phyloP scores from a whole-genome alignment of 2,888 invertebrate genomes.

The Chymomyza fuscimana region DNA sequence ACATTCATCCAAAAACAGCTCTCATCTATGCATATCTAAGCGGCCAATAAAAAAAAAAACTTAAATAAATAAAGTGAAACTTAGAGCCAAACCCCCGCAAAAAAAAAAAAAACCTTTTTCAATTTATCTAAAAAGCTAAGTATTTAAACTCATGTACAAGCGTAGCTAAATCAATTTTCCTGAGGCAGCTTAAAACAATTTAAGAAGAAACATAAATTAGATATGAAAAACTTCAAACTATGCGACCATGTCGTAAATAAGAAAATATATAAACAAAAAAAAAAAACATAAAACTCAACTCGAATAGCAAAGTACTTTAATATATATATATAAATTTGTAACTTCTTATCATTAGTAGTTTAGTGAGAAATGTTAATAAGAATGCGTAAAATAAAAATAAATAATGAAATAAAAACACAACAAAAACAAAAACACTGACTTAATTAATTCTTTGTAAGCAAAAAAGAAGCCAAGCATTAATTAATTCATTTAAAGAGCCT shows the following conservation, averaged over 20 bases:
- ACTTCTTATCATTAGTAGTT: conserved; percentile 71
- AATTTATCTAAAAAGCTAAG: conserved; percentile 48
- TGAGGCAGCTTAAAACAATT: conserved; percentile 6
- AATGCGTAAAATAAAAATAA: conserved; percentile 30
- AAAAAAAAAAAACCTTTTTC: conserved; percentile 29
- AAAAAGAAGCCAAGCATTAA: neutral
- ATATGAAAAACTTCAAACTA: conserved; percentile 52
- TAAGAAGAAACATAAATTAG: conserved; percentile 40
- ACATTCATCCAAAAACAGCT: conserved; percentile 1
- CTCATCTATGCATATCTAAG: conserved; percentile 57
- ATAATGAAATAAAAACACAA: conserved; percentile 10
- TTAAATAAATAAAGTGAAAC: neutral
- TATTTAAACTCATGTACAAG: conserved; percentile 53
- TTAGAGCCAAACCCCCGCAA: neutral
- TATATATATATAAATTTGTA: conserved; percentile 55
- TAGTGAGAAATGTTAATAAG: conserved; percentile 68
- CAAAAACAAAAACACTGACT: neutral
- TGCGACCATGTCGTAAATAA: conserved; percentile 5
- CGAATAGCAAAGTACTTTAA: conserved; percentile 8
- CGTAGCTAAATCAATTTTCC: conserved; percentile 59
- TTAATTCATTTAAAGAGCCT: neutral
- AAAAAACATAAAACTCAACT: conserved; percentile 5
- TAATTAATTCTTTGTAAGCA: neutral
- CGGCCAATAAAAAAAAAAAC: conserved; percentile 37
- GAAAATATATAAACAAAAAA: conserved; percentile 1